Percentiles rank a stretch among this genome's conserved stretches.
phyloP scores from a whole-genome alignment of 23 tunicate species.

The Ascidia mentula region DNA sequence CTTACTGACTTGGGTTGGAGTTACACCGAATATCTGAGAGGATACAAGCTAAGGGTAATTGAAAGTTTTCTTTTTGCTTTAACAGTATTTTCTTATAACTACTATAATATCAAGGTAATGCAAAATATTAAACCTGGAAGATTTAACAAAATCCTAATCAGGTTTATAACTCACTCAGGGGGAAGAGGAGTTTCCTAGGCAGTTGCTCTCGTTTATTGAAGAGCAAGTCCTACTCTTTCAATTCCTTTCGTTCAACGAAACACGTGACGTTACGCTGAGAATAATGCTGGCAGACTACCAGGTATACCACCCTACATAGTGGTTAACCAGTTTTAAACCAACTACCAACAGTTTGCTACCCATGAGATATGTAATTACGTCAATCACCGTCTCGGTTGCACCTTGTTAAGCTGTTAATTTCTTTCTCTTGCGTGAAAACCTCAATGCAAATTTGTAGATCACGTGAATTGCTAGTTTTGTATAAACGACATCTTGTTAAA shows the following conservation, averaged over 20 bases:
- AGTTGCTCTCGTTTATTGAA: neutral
- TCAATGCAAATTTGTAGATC: no score
- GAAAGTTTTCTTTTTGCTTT: neutral
- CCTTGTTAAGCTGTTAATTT: no score
- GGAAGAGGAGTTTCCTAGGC: neutral
- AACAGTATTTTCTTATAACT: neutral
- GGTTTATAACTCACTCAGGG: neutral
- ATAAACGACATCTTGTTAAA: no score
- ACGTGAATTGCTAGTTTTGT: no score
- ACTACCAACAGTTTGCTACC: neutral
- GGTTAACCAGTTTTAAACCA: no score
- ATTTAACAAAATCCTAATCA: neutral
- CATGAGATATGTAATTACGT: neutral
- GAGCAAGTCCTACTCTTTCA: slow-evolving; percentile 15
- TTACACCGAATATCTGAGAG: slow-evolving; percentile 15
- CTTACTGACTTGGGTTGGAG: slow-evolving; percentile 6
- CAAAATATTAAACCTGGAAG: neutral
- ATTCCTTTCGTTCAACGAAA: neutral
- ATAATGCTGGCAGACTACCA: slow-evolving; percentile 66
- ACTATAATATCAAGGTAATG: neutral
- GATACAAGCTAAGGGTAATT: slow-evolving; percentile 12
- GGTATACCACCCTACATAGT: no score
- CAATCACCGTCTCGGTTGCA: no score
- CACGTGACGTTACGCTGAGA: slow-evolving; percentile 3
- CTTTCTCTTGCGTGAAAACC: no score